Evolutionary conservation across 2,888 invertebrate genomes (phyloP).

Genomic region (Pherbina coryleti): DNA sequence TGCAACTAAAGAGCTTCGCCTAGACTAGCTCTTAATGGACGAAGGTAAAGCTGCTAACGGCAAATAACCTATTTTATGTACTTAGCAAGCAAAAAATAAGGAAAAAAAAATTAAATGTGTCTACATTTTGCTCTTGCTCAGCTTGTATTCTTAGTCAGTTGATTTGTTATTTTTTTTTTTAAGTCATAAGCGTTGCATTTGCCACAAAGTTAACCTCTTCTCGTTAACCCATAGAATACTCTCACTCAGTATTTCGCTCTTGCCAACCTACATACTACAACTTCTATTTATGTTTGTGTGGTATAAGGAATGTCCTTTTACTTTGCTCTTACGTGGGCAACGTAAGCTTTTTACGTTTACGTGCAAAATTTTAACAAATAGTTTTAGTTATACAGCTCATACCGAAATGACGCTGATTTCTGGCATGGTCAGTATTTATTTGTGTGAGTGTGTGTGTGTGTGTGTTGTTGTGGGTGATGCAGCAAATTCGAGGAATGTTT

Average conservation of each 20-base stretch:
- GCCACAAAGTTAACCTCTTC: too few species aligned
- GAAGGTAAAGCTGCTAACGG: background rate
- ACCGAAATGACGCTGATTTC: conserved; percentile 20
- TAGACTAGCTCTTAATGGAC: background rate
- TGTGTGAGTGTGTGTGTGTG: background rate
- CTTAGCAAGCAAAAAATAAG: background rate
- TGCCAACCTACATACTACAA: background rate
- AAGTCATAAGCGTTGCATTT: too few species aligned
- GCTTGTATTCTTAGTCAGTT: too few species aligned
- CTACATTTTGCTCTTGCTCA: too few species aligned
- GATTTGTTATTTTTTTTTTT: too few species aligned
- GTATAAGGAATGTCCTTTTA: background rate
- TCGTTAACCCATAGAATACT: background rate
- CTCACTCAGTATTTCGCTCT: background rate
- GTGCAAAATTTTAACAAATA: conserved; percentile 26
- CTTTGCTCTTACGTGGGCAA: background rate
- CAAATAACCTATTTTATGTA: background rate
- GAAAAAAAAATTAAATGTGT: too few species aligned
- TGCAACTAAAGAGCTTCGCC: background rate
- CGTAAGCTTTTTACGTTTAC: conserved; percentile 10
- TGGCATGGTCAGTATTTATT: conserved; percentile 8
- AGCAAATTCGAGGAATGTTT: background rate
- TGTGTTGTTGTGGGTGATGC: conserved; percentile 25
- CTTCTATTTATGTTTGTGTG: background rate
- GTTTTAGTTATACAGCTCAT: conserved; percentile 3